Base-by-base conservation (phyloP, 2,888 invertebrate species). In the Hirudinaria manillensis region DNA sequence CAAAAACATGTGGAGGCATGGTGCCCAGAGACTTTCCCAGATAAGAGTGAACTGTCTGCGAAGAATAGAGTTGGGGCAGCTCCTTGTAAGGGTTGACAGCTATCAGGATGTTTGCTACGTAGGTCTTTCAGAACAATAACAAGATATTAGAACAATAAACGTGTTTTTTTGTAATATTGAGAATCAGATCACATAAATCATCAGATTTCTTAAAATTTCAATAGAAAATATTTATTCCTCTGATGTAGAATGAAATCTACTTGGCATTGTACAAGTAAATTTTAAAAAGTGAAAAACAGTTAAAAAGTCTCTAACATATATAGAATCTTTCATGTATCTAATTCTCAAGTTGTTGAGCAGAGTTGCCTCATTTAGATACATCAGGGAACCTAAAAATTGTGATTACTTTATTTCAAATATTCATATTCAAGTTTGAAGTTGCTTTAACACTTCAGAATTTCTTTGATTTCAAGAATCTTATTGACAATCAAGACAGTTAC, bases 41-140 rank as follows among this genome's bases (percentile, higher is more conserved):
- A 85, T 97, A 97, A 79, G 89, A 89, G 86, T 92, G 91, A 81
- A 98, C 93, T 6, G 93, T 92, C 77, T 88, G 88, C 7, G 90
- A 87, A 0, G 93, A 90, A 86, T 99, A 99, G 82, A 98, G 89
- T 81, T 92, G 90, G 76, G 90, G 89, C 72, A 99, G 91, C 85
- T 94, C 94, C 86, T 91, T 92, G 86, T 99, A 99, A 0, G 98
- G 98, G 87, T 99, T 99, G 72, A 99, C 92, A 19, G 97, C 97
- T 81, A 98, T 92, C 81, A 99, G 88, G 83, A 99, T 99, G 86
- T 99, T 99, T 7, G 98, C 98, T 78, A 98, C 97, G 86, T 94
- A 99, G 19, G 96, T 94, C 96, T 98, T 89, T 56, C 24, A 34
- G 24, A 21, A 32, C 24, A 56, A 55, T 45, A 21, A 32, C 24